These are phyloP conservation scores for Cirrhinus mrigala DNA, from an alignment of 2,797 vertebrate genomes.

Conservation along the genomic window DNA sequence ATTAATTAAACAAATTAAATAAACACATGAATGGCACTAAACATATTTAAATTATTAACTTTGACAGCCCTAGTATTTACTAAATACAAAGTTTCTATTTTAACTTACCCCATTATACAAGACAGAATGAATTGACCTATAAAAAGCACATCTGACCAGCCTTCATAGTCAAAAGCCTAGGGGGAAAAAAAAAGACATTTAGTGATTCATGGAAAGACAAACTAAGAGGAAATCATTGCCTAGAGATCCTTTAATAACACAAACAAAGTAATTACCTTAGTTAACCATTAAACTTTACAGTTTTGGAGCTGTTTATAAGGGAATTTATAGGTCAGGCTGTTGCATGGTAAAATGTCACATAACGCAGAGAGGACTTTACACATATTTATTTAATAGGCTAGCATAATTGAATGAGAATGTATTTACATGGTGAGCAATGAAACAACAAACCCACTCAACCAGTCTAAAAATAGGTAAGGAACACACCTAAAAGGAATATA, in stretches of 20 bases:
- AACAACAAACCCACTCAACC: not conserved
- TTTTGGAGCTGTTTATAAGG: not conserved
- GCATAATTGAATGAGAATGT: not conserved
- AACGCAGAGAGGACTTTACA: not conserved
- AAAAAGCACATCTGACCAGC: constrained; percentile 90
- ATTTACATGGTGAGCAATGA: not conserved
- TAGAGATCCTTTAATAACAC: not conserved
- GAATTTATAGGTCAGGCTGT: not conserved
- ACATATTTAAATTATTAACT: not conserved
- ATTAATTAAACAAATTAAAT: not conserved
- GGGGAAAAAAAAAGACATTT: constrained; percentile 14
- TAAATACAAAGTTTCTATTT: not conserved
- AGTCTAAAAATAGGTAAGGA: not conserved
- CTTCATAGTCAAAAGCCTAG: constrained; percentile 90
- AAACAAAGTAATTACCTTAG: not conserved
- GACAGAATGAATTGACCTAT: constrained; percentile 89
- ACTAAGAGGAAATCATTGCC: not conserved
- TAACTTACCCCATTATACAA: constrained; percentile 94
- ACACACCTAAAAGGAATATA: constrained; percentile 6
- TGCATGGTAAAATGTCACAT: not conserved
- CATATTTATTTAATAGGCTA: not conserved
- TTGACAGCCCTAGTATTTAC: not conserved
- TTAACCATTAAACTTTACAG: not conserved
- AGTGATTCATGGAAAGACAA: not conserved
- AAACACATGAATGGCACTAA: not conserved